These are phyloP conservation scores for Pomatorhinus ruficollis DNA, from an alignment of 2,113 vertebrate genomes.

Conservation along the genomic window DNA sequence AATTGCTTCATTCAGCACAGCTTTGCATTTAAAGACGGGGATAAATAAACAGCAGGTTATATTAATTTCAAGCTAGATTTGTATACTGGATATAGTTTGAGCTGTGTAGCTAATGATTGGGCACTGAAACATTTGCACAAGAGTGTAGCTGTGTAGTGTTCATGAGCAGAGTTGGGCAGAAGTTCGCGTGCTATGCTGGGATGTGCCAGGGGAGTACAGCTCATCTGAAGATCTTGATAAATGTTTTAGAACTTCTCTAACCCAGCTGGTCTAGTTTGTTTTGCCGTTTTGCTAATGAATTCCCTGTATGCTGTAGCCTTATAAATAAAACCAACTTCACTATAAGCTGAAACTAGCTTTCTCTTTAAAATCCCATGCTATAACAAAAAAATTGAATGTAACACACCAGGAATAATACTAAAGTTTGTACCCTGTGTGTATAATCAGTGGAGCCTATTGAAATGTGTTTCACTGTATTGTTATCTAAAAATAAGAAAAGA, in stretches of 20 bases:
- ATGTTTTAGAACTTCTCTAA: conserved; percentile 30
- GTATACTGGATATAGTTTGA: neutral
- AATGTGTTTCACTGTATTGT: neutral
- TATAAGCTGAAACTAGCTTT: neutral
- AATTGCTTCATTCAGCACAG: neutral
- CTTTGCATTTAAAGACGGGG: neutral
- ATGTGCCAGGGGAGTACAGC: neutral
- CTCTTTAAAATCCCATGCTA: neutral
- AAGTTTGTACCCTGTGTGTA: neutral
- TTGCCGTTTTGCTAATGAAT: conserved; percentile 34
- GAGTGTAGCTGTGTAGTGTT: neutral
- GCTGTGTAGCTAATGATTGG: neutral
- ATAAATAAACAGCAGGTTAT: neutral
- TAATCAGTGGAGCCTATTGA: neutral
- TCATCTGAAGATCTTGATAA: conserved; percentile 1
- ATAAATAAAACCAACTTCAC: conserved; percentile 26
- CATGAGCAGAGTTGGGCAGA: neutral
- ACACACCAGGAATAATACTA: neutral
- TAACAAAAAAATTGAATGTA: neutral
- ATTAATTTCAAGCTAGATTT: neutral
- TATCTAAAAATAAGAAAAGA: neutral
- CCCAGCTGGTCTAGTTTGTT: neutral
- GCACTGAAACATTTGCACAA: neutral
- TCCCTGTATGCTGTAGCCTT: neutral
- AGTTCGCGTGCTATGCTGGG: neutral